These are phyloP conservation scores for Notodonta ziczac DNA, from an alignment of 2,888 invertebrate species.

Conservation along the genomic window DNA sequence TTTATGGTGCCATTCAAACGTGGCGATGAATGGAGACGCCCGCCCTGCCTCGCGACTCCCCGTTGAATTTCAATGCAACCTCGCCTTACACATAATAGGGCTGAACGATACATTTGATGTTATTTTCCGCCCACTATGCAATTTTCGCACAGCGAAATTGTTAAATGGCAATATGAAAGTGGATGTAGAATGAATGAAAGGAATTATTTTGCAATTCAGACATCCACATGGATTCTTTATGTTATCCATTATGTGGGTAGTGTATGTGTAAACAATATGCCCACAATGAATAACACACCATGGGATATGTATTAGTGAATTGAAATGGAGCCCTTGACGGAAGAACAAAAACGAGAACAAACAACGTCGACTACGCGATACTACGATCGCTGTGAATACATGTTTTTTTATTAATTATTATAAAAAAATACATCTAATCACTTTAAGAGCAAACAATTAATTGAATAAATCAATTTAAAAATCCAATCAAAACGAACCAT, in stretches of 20 bases:
- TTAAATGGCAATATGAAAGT: not conserved
- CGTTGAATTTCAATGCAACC: constrained; percentile 29
- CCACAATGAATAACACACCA: too few species aligned
- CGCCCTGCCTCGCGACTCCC: constrained; percentile 34
- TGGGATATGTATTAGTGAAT: too few species aligned
- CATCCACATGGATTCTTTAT: too few species aligned
- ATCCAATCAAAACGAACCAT: not conserved
- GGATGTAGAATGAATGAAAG: not conserved
- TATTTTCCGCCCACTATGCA: constrained; percentile 50
- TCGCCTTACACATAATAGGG: constrained; percentile 46
- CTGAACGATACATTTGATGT: constrained; percentile 44
- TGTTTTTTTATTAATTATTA: too few species aligned
- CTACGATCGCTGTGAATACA: too few species aligned
- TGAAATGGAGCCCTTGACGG: too few species aligned
- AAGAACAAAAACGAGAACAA: too few species aligned
- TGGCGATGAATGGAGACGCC: constrained; percentile 54
- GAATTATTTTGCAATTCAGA: not conserved
- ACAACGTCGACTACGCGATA: too few species aligned
- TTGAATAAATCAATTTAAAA: constrained; percentile 1
- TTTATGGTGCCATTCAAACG: constrained; percentile 57
- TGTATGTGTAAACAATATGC: too few species aligned
- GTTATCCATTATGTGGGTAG: too few species aligned
- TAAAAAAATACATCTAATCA: not conserved
- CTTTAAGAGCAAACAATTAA: not conserved
- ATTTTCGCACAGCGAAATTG: constrained; percentile 35